Percentiles rank a stretch among this genome's conserved stretches.
Evolutionary conservation across 2,888 invertebrate genomes (phyloP).

Genomic region (Limenitis camilla): DNA sequence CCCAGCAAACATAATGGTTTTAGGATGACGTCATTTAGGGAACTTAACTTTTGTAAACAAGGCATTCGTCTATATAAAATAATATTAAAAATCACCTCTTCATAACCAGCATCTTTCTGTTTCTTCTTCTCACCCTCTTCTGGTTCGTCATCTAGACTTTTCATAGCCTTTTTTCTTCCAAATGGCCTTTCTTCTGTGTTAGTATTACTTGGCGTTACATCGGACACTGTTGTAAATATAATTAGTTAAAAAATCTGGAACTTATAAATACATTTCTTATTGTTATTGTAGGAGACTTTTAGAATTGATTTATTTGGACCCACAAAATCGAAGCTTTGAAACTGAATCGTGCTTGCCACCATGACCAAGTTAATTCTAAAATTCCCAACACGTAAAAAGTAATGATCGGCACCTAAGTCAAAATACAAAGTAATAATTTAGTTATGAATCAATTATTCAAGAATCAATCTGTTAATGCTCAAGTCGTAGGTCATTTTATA

Average conservation of each 20-base stretch:
- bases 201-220: constrained; percentile 17
- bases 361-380: too few species aligned
- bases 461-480: not conserved
- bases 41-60: too few species aligned
- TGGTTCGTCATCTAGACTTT: constrained; percentile 38
- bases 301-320: too few species aligned
- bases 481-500: not conserved
- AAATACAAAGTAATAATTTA: too few species aligned
- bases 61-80: not conserved
- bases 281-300: too few species aligned
- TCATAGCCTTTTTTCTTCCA: constrained; percentile 46
- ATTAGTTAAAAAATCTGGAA: not conserved
- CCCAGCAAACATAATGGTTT: not conserved
- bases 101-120: constrained; percentile 57
- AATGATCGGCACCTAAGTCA: too few species aligned
- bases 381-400: too few species aligned
- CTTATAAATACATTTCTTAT: too few species aligned
- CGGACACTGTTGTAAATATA: constrained; percentile 4
- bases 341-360: too few species aligned
- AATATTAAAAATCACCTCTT: constrained; percentile 38
- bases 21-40: too few species aligned
- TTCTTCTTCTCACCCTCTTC: constrained; percentile 49
- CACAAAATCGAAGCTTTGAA: too few species aligned
- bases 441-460: too few species aligned
- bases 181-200: constrained; percentile 30